Evolutionary conservation across 2,797 vertebrate genomes (phyloP).

Genomic region (Jordanella pulchra): DNA sequence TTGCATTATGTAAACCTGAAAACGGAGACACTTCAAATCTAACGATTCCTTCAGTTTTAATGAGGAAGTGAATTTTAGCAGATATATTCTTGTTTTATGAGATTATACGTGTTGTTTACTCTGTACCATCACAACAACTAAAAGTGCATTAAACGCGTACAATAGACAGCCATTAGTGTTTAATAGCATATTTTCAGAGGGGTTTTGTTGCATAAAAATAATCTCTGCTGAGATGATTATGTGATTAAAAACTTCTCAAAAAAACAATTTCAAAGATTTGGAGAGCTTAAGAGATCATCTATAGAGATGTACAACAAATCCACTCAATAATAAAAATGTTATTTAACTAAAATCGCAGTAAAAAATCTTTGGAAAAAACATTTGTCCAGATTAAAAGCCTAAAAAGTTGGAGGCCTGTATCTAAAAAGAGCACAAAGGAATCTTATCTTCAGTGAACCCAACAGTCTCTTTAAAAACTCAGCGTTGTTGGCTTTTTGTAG

Average conservation of each 20-base stretch:
- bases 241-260: background rate
- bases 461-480: background rate
- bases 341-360: background rate
- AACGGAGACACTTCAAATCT: conserved; percentile 24
- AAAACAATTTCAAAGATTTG: background rate
- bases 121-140: background rate
- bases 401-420: background rate
- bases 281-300: background rate
- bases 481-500: background rate
- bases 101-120: background rate
- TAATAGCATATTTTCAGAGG: background rate
- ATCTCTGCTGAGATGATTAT: background rate
- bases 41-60: background rate
- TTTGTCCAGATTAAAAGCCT: background rate
- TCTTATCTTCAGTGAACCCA: background rate
- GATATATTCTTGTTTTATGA: background rate
- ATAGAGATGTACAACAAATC: background rate
- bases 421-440: background rate
- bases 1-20: conserved; percentile 5
- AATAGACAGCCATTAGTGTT: background rate
- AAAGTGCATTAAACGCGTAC: background rate
- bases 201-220: background rate
- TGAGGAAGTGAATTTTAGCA: background rate
- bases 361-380: background rate
- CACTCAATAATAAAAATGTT: background rate